Percentiles rank a stretch among this genome's conserved stretches.
Conservation (phyloP, 2,797 vertebrate species). For the Ctenopoma kingsleyae region DNA sequence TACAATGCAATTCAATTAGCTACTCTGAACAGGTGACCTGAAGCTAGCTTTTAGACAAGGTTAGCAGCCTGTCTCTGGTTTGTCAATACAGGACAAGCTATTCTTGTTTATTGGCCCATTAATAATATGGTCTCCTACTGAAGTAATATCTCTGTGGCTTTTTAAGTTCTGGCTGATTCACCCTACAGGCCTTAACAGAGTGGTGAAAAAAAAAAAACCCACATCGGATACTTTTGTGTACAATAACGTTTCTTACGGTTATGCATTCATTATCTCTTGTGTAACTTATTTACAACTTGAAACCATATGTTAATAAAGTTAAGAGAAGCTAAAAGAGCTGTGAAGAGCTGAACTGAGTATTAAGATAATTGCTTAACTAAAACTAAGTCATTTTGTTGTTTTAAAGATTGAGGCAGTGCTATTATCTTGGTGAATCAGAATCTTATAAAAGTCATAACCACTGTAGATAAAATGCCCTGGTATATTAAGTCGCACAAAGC, state of each 20-base stretch:
- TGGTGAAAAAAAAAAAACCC: neutral
- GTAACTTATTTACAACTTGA: neutral
- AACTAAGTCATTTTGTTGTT: no score
- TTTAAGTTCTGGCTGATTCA: neutral
- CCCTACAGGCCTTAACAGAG: neutral
- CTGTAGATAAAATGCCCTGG: no score
- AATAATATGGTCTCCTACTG: constrained; percentile 27
- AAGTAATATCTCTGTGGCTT: constrained; percentile 8
- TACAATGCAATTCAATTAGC: neutral
- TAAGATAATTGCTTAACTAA: no score
- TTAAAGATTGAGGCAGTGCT: no score
- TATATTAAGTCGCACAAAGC: neutral
- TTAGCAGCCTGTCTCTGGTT: no score
- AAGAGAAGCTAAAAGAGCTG: neutral
- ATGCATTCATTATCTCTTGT: neutral
- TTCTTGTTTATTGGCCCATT: constrained; percentile 34
- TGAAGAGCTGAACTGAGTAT: neutral
- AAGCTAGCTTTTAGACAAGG: neutral
- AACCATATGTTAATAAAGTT: neutral
- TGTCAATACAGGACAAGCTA: constrained; percentile 2
- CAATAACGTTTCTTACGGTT: neutral
- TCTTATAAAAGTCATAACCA: no score
- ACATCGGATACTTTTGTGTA: neutral
- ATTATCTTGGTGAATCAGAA: no score
- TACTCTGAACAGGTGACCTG: neutral